A percentile compares a stretch with the other conserved stretches of the same genome.
These are phyloP conservation scores for Reticulitermes speratus DNA, from an alignment of 1,140 invertebrate species.

Conservation along the genomic window DNA sequence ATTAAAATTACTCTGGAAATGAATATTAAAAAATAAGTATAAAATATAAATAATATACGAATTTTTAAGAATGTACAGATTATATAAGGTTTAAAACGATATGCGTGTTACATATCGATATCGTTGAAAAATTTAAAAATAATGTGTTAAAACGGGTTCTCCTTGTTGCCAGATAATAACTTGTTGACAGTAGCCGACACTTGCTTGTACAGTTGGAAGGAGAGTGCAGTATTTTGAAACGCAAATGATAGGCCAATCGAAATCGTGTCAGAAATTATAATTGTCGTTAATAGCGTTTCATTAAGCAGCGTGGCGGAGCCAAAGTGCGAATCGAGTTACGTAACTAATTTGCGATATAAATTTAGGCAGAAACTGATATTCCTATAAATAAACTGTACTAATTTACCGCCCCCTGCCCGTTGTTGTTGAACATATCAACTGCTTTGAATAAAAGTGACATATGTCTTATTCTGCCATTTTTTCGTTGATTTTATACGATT, in stretches of 20 bases:
- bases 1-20: too few relatives aligned
- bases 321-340: conserved; percentile 7
- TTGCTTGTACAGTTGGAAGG: not conserved
- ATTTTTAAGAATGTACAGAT: too few relatives aligned
- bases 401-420: not conserved
- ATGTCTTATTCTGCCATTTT: not conserved
- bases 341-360: not conserved
- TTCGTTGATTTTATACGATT: too few relatives aligned
- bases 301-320: not conserved
- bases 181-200: too few relatives aligned
- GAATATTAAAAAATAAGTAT: too few relatives aligned
- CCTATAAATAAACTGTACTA: conserved; percentile 9
- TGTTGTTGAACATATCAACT: not conserved
- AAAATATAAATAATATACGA: too few relatives aligned
- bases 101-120: too few relatives aligned
- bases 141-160: too few relatives aligned
- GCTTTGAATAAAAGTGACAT: not conserved
- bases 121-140: too few relatives aligned
- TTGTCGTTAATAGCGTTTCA: conserved; percentile 3
- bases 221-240: not conserved
- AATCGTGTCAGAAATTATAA: conserved; percentile 3
- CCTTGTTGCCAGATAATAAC: too few relatives aligned
- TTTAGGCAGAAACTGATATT: conserved; percentile 3
- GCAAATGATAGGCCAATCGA: not conserved
- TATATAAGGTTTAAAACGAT: too few relatives aligned